Evolutionary conservation across 2,113 vertebrate species (phyloP), one percentile per base, ranked within the genome.

Genomic region (Orientallactaga bullata): DNA sequence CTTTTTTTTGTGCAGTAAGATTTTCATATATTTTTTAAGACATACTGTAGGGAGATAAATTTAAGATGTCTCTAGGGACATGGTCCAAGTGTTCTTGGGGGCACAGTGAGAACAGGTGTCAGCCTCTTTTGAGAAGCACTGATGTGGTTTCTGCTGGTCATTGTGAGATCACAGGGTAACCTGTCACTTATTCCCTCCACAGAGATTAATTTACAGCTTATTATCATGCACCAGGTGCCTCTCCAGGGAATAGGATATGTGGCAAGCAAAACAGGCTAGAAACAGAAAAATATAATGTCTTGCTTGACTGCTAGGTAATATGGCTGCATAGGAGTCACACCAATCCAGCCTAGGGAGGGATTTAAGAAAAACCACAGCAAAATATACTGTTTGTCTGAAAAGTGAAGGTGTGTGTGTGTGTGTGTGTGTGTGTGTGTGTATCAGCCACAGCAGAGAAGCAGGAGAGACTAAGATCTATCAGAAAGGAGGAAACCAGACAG

Each of bases 141-240:
- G 76, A 60, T 3, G 24, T 58, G 55, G 35, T 32, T 63, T 66
- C 11, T 76, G 11, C 39, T 78, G 47, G 30, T 61, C n/a, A 76
- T 66, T 60, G 37, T 92, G 83, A 94, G 63, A 42, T 13, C 55
- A 65, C 26, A 37, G 63, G 69, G 26, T 28, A 61, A 63, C 3
- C 37, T 90, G 35, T 35, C 55, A 39, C 85, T 88, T 93, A 80
- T 60, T 88, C 8, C 18, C 79, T 63, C 74, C 13, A 69, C 20
- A 73, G 68, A 85, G 51, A 81, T 76, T 82, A 80, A 65, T 21
- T 65, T 7, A 73, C 71, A 74, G 16, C 66, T 89, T 84, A 84
- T 73, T 90, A 83, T 47, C 39, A 69, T 10, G 63, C 61, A 2
- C 28, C 42, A 80, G 28, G 4, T 32, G 71, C 28, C 74, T 72